Percentiles rank a stretch among this genome's conserved stretches.
Evolutionary conservation across 2,888 invertebrate species (phyloP).

Genomic region (Chromoteleia sp.): DNA sequence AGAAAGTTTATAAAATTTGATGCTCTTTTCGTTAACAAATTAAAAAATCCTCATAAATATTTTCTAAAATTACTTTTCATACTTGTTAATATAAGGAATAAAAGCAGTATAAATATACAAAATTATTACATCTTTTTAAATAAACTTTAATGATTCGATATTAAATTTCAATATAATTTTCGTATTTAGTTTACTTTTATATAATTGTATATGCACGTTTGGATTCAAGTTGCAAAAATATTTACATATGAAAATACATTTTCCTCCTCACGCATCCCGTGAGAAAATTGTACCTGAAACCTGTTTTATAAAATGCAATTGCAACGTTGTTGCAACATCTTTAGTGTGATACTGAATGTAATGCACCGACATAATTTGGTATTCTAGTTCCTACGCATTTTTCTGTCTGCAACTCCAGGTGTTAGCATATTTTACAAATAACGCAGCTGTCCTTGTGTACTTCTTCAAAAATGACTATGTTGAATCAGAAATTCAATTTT

Average conservation of each 20-base stretch:
- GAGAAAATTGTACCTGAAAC: slow-evolving; percentile 33
- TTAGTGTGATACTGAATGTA: slow-evolving; percentile 27
- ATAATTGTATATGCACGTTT: too few species aligned
- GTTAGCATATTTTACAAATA: slow-evolving; percentile 33
- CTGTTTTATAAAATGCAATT: slow-evolving; percentile 29
- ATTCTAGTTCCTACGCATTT: slow-evolving; percentile 46
- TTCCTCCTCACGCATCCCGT: slow-evolving; percentile 14
- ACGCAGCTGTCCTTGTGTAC: slow-evolving; percentile 27
- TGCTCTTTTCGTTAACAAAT: too few species aligned
- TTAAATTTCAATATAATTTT: too few species aligned
- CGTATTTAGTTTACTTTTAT: too few species aligned
- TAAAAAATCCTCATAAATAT: too few species aligned
- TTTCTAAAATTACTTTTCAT: too few species aligned
- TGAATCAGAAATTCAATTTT: not conserved
- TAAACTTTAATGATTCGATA: too few species aligned
- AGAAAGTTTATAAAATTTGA: too few species aligned
- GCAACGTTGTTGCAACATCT: slow-evolving; percentile 20
- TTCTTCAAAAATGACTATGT: slow-evolving; percentile 14
- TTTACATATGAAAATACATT: slow-evolving; percentile 25
- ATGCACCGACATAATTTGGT: slow-evolving; percentile 32
- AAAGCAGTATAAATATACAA: too few species aligned
- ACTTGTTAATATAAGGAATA: too few species aligned
- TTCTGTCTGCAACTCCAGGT: slow-evolving; percentile 49
- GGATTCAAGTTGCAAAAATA: not conserved
- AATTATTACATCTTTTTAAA: too few species aligned